Conservation (phyloP, 1,140 invertebrate species). For the Drosophila novamexicana region DNA sequence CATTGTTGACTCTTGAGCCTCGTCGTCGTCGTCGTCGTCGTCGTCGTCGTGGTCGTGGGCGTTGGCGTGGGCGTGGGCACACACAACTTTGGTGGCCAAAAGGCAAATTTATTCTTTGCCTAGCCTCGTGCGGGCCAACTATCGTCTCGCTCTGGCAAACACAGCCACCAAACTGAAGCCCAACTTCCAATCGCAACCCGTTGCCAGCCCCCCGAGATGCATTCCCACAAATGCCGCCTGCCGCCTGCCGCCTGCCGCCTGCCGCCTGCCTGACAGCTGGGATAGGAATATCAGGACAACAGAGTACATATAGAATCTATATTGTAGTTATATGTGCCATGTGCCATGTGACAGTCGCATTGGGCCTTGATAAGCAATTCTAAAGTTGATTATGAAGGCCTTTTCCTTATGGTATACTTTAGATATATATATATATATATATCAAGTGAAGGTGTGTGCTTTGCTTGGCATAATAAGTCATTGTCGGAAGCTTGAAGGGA, state of each 20-base stretch:
- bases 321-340: conserved; percentile 21
- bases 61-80: conserved; percentile 15
- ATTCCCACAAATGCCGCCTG: conserved; percentile 19
- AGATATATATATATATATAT: too few relatives aligned
- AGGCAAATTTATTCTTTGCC: conserved; percentile 65
- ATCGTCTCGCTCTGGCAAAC: conserved; percentile 1
- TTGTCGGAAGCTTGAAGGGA: background rate
- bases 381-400: conserved; percentile 1
- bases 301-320: conserved; percentile 12
- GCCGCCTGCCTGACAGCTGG: conserved; percentile 2
- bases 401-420: background rate
- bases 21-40: conserved; percentile 8
- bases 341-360: conserved; percentile 5
- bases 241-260: background rate
- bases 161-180: background rate
- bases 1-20: conserved; percentile 62
- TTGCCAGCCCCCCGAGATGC: conserved; percentile 5
- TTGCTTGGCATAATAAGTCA: background rate
- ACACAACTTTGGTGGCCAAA: conserved; percentile 68
- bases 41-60: background rate
- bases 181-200: background rate
- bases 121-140: conserved; percentile 7
- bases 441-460: background rate
- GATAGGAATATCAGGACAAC: conserved; percentile 7
- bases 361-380: conserved; percentile 29